A percentile compares a stretch with the other conserved stretches of the same genome.
These are phyloP conservation scores for Nomada fucata DNA, from an alignment of 2,888 invertebrate species.

Conservation along the genomic window DNA sequence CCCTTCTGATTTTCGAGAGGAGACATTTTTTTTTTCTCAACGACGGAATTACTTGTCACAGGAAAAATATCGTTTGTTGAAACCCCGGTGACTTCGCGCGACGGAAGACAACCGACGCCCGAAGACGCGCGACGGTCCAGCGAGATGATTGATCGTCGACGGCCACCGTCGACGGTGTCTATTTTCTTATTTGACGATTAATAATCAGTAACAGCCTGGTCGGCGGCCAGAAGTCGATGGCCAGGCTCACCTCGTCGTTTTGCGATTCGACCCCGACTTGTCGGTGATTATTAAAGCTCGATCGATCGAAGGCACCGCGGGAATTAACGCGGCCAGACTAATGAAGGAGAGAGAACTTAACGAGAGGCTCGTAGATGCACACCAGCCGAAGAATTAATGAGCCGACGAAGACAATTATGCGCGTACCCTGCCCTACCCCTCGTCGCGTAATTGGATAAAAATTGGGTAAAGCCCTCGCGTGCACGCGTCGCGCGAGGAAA, in stretches of 20 bases:
- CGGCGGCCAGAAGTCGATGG: conserved; percentile 7
- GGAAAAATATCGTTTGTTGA: background rate
- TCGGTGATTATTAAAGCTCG: conserved; percentile 17
- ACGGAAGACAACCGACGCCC: background rate
- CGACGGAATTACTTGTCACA: background rate
- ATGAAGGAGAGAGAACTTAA: conserved; percentile 45
- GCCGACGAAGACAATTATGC: conserved; percentile 43
- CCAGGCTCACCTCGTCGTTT: background rate
- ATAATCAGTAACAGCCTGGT: conserved; percentile 11
- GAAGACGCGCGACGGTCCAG: background rate
- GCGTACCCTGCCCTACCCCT: background rate
- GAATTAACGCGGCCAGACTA: conserved; percentile 47
- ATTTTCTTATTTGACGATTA: conserved; percentile 32
- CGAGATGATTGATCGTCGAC: conserved; percentile 21
- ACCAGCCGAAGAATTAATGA: conserved; percentile 49
- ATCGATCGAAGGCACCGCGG: conserved; percentile 13
- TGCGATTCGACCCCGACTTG: background rate
- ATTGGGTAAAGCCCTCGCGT: conserved; percentile 10
- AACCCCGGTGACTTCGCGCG: background rate
- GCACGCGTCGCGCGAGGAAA: background rate
- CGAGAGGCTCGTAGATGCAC: conserved; percentile 45
- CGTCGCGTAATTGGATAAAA: conserved; percentile 28
- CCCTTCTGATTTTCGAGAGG: too few species aligned
- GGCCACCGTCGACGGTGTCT: conserved; percentile 8
- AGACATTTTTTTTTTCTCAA: background rate